Base-by-base conservation (phyloP, 1,140 invertebrate species). In the Venustaconcha ellipsiformis region DNA sequence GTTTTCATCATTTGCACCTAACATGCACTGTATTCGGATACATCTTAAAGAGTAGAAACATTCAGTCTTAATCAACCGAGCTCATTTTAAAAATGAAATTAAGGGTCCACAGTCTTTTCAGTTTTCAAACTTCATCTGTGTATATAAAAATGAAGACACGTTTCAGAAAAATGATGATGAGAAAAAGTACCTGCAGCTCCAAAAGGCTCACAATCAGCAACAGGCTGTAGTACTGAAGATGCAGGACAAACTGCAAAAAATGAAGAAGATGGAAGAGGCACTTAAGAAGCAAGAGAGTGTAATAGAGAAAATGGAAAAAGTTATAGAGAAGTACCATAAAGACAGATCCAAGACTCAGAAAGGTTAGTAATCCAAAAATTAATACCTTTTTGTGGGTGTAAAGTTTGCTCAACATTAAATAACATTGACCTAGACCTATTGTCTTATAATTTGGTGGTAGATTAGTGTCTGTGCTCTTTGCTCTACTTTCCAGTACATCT, bases 141-240 rank as follows among this genome's bases (percentile, higher is more conserved):
- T 48, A 48, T 48, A 48, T 8, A 48, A 48, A 11, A 48, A 8
- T 6, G 11, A 48, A 48, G 4, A 6, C 11, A 48, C n/a, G 20
- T 81, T 82, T 14, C 68, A 89, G 87, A 88, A 87, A 86, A 88
- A 88, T 81, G 86, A 88, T 67, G 67, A 81, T 65, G 84, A 88
- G 63, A 88, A 85, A 66, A 83, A 83, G 23, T 86, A 79, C 60
- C 56, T 87, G 23, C 76, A 84, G 55, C 77, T 87, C 67, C 71
- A 77, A 14, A 80, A 86, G 30, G 80, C 82, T 2, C 84, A 88
- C 69, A 75, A 79, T 8, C 77, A 82, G 20, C 87, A 89, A 63
- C 82, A 83, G 63, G 77, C 82, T 14, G 64, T 85, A 48, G 76
- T 89, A 59, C 84, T 84, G 71, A 80, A 81, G 58, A 74, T 89